Conservation (phyloP, 2,888 invertebrate species). For the Melangyna quadrimaculata region DNA sequence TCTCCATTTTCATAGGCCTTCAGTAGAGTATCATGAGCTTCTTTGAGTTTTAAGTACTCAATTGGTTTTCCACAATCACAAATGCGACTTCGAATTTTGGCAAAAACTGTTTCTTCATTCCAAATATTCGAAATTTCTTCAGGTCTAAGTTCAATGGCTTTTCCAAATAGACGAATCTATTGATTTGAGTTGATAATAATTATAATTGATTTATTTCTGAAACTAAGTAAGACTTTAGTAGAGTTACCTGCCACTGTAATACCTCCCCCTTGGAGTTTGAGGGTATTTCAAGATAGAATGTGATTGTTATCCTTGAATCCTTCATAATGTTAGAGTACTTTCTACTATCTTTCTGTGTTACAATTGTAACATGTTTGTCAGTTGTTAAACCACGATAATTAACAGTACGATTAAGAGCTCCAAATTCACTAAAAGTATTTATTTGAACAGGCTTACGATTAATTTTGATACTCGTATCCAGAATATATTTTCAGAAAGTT, state of each 20-base stretch:
- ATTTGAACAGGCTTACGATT: too few relatives aligned
- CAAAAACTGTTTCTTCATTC: constrained; percentile 75
- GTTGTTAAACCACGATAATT: constrained; percentile 76
- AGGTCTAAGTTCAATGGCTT: constrained; percentile 75
- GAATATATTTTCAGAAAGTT: neutral
- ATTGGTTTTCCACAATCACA: constrained; percentile 78
- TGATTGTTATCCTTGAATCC: constrained; percentile 75
- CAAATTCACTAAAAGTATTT: constrained; percentile 74
- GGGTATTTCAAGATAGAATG: constrained; percentile 73
- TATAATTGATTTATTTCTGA: neutral
- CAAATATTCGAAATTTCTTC: constrained; percentile 74
- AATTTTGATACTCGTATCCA: neutral
- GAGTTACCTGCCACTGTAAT: constrained; percentile 43
- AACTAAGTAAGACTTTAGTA: constrained; percentile 37
- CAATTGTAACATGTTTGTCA: constrained; percentile 74
- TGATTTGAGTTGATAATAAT: too few relatives aligned
- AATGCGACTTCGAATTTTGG: constrained; percentile 77
- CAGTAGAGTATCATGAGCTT: constrained; percentile 74
- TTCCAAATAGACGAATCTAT: constrained; percentile 76
- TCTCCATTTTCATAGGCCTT: constrained; percentile 70
- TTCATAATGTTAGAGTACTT: constrained; percentile 77
- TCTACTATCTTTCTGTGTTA: constrained; percentile 77
- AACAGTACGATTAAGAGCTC: constrained; percentile 78
- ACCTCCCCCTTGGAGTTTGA: neutral
- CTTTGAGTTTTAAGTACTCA: constrained; percentile 72